Conservation (phyloP, 2,113 vertebrate species). For the Ornithorhynchus anatinus region DNA sequence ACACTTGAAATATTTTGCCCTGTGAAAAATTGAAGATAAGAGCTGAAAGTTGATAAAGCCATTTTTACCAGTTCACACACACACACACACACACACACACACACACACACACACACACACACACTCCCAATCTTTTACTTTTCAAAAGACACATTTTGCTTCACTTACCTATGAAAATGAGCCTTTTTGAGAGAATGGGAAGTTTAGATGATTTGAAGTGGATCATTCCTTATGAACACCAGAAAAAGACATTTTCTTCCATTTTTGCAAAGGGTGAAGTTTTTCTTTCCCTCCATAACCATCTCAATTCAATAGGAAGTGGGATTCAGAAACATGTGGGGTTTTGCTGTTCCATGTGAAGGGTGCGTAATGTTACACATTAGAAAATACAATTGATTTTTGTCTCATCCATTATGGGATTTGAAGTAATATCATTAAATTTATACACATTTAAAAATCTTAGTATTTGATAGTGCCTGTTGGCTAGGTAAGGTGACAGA, state of each 20-base stretch:
- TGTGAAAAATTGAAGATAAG: no score
- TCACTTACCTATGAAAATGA: conserved; percentile 52
- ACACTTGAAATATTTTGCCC: no score
- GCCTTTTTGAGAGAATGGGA: conserved; percentile 32
- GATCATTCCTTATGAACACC: conserved; percentile 47
- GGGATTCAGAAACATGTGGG: neutral
- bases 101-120: neutral
- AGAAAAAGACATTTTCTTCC: conserved; percentile 47
- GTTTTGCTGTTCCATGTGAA: neutral
- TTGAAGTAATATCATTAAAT: neutral
- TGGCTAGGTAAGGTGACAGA: conserved; percentile 36
- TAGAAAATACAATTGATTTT: conserved; percentile 1
- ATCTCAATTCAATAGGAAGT: conserved; percentile 23
- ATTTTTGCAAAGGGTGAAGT: conserved; percentile 39
- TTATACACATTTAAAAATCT: conserved; percentile 29
- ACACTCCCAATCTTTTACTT: conserved; percentile 22
- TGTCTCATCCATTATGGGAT: neutral
- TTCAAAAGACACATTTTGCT: conserved; percentile 49
- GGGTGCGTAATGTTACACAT: conserved; percentile 24
- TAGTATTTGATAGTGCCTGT: conserved; percentile 11
- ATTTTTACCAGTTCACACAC: no score
- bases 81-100: no score
- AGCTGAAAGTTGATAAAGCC: no score
- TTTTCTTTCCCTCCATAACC: conserved; percentile 13
- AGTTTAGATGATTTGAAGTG: conserved; percentile 45